Conservation (phyloP, 1,140 invertebrate species). For the Lethocerus indicus region DNA sequence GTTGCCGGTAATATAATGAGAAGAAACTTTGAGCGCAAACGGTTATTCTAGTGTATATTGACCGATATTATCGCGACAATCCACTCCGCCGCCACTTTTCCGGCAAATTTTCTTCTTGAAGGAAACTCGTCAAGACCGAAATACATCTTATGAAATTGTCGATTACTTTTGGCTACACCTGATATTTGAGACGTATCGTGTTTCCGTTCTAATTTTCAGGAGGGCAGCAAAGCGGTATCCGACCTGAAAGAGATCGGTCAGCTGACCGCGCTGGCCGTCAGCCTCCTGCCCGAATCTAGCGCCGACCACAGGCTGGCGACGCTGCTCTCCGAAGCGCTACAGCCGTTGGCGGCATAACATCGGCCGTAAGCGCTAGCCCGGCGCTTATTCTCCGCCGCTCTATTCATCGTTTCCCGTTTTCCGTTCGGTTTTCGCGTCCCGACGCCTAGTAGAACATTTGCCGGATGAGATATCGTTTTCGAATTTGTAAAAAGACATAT, state of each 20-base stretch:
- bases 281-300: slow-evolving; percentile 11
- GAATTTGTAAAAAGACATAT: too few species aligned
- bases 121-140: not conserved
- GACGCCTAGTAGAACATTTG: too few species aligned
- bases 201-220: not conserved
- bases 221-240: not conserved
- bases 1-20: not conserved
- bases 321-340: slow-evolving; percentile 14
- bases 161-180: not conserved
- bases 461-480: too few species aligned
- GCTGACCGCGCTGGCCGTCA: slow-evolving; percentile 11
- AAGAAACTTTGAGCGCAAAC: not conserved
- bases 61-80: not conserved
- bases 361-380: too few species aligned
- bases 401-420: too few species aligned
- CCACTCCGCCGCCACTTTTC: not conserved
- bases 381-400: too few species aligned
- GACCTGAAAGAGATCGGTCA: slow-evolving; percentile 9
- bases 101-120: not conserved
- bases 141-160: not conserved
- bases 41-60: not conserved
- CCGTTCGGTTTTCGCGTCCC: too few species aligned
- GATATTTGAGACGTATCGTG: not conserved
- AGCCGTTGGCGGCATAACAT: slow-evolving; percentile 11
- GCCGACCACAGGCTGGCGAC: slow-evolving; percentile 13